Evolutionary conservation across 1,140 invertebrate genomes (phyloP), one percentile per base, ranked within the genome.

Genomic region (Drosophila kohkoa): DNA sequence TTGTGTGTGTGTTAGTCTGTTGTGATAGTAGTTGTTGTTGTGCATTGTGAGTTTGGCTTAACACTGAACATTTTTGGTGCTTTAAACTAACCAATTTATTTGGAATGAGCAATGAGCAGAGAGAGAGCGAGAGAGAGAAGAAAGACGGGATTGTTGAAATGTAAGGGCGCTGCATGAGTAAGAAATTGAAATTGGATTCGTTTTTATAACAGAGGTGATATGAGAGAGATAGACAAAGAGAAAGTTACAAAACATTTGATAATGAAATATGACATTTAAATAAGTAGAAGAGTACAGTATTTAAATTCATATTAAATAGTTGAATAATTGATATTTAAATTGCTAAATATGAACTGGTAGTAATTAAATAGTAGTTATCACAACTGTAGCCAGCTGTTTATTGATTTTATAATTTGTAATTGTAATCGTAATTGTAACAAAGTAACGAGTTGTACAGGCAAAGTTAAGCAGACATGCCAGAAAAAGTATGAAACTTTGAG

Each of bases 381-480:
- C 77, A 59, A 74, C 81, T 74, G 57, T 69, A 74, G 68, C 69
- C 82, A 85, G 69, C 60, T 68, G 54, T 72, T 82, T 59, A 67
- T 78, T 62, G 57, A 38, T 7, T 32, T 75, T 67, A n/a, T 74
- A 46, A 32, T 58, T 58, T 54, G 20, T 82, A 48, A 35, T 75
- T 64, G 20, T 82, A 48, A 35, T 77, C 46, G 32, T 64, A 45
- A 52, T 64, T 67, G 74, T 72, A 86, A 86, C 82, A 87, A 80
- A 87, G 73, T 89, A 88, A 89, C 85, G 69, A 88, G 67, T 77
- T 79, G 72, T 82, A 88, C 83, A 88, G 83, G 83, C 83, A 88
- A 82, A 88, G 85, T 78, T 86, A 88, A 88, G 83, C 83, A 87
- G 82, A 88, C 83, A 88, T 88, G 83, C 83, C 83, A 43, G 82